Evolutionary conservation across 2,113 vertebrate genomes (phyloP).

Genomic region (Pygoscelis antarcticus): DNA sequence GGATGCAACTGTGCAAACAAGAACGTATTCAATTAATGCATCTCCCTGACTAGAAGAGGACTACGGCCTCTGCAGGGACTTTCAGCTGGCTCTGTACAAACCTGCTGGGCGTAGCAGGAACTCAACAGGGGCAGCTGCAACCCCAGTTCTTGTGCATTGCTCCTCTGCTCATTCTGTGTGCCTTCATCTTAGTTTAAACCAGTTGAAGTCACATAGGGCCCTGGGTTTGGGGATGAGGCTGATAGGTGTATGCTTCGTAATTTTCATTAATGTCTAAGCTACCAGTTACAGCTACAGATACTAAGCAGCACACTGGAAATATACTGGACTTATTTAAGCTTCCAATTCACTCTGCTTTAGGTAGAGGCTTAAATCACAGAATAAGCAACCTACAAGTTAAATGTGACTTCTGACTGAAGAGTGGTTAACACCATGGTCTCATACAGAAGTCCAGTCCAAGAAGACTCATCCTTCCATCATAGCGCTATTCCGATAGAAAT

Average conservation of each 20-base stretch:
- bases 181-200: background rate
- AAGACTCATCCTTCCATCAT: background rate
- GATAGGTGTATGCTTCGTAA: background rate
- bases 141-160: background rate
- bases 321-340: background rate
- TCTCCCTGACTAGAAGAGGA: background rate
- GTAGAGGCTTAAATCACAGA: background rate
- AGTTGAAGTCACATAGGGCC: background rate
- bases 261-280: background rate
- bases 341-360: background rate
- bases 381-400: background rate
- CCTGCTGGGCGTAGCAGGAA: background rate
- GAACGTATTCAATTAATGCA: slow-evolving; percentile 16
- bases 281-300: background rate
- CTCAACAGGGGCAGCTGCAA: background rate
- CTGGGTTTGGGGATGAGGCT: background rate
- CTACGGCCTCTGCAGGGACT: background rate
- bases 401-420: background rate
- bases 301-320: background rate
- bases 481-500: background rate
- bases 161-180: background rate
- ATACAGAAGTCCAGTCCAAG: background rate
- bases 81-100: slow-evolving; percentile 14
- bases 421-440: background rate
- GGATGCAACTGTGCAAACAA: background rate